These are phyloP conservation scores for Chelonus formosanus DNA, from an alignment of 2,888 invertebrate species.

Conservation along the genomic window DNA sequence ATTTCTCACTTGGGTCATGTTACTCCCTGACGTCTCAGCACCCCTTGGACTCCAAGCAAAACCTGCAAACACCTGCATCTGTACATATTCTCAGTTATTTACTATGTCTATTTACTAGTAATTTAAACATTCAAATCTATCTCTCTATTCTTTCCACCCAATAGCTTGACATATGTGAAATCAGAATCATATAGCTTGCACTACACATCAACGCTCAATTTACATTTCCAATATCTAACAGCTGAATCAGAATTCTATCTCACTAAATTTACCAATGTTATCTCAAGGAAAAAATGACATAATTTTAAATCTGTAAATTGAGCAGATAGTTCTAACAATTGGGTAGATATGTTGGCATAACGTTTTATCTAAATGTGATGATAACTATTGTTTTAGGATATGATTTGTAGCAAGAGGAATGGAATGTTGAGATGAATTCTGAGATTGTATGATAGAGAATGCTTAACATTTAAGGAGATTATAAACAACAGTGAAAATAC, in stretches of 20 bases:
- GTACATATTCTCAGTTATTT: background rate
- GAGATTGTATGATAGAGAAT: no score
- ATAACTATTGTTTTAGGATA: no score
- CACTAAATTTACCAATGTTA: background rate
- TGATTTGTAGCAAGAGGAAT: no score
- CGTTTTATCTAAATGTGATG: no score
- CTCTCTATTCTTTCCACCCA: background rate
- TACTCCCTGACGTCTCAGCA: constrained; percentile 33
- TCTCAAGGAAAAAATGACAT: background rate
- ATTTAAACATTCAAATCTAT: constrained; percentile 11
- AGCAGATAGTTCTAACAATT: no score
- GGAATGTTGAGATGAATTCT: no score
- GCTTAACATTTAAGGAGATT: no score
- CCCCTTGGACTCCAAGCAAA: constrained; percentile 6
- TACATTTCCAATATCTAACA: constrained; percentile 24
- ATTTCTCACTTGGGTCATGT: constrained; percentile 49
- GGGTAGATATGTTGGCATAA: no score
- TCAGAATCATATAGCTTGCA: constrained; percentile 9
- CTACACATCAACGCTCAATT: constrained; percentile 19
- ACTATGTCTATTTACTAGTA: constrained; percentile 11
- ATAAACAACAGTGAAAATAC: no score
- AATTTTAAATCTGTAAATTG: background rate
- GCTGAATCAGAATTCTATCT: background rate
- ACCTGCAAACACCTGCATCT: background rate
- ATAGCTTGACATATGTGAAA: constrained; percentile 27